A percentile compares a stretch with the other conserved stretches of the same genome.
Conservation (phyloP, 2,797 vertebrate genomes). For the Dendrocincla fuliginosa region DNA sequence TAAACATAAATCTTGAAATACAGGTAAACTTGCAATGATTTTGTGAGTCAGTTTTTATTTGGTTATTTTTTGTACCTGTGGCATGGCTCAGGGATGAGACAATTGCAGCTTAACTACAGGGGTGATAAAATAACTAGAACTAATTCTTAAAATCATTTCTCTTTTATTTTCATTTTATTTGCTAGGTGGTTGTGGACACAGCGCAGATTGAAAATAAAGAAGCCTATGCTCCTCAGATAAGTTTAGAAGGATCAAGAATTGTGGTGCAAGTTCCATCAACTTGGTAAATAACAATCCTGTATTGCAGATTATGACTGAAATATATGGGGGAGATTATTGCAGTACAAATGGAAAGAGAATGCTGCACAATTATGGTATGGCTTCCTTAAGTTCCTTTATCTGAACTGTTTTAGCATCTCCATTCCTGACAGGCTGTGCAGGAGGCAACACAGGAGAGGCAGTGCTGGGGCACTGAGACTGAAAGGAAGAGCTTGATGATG, state of each 20-base stretch:
- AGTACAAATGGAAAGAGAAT: background rate
- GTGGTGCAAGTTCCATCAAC: constrained; percentile 98
- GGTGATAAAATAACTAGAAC: background rate
- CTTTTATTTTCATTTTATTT: constrained; percentile 13
- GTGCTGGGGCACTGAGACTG: background rate
- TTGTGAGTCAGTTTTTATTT: background rate
- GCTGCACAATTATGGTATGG: accelerated
- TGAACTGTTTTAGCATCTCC: background rate
- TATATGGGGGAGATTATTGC: background rate
- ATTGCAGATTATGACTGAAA: background rate
- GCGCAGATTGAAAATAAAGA: constrained; percentile 99
- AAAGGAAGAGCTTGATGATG: background rate
- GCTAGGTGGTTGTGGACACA: constrained; percentile 96
- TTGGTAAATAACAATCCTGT: constrained; percentile 82
- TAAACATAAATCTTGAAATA: background rate
- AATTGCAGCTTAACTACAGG: background rate
- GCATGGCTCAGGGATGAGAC: background rate
- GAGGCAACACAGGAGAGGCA: background rate
- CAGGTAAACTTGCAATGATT: background rate
- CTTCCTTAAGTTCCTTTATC: background rate
- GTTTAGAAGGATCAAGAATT: constrained; percentile 91
- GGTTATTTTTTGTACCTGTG: background rate
- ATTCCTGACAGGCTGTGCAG: background rate
- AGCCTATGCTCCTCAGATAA: constrained; percentile 96
- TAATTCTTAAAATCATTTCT: background rate